phyloP scores from a whole-genome alignment of 1,140 invertebrate genomes.

The Anastatus disparis region DNA sequence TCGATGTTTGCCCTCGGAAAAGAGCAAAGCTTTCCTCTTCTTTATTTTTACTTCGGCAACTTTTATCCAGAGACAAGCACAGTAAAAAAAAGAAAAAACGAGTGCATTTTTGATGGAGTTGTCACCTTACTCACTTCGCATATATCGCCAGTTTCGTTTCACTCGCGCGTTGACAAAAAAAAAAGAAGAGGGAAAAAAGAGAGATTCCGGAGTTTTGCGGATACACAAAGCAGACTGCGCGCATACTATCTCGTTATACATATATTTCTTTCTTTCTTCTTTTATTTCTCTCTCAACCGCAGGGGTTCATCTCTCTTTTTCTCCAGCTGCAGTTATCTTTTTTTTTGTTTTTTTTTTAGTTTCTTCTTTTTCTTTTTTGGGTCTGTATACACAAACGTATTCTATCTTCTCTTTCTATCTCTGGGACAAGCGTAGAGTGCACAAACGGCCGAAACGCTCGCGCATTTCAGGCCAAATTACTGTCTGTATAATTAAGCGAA shows the following conservation, averaged over 20 bases:
- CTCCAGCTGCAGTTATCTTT: too few species aligned
- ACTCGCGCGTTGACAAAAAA: not conserved
- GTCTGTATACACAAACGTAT: too few species aligned
- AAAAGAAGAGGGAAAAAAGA: not conserved
- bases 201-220: not conserved
- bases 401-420: not conserved
- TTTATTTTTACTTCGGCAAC: too few species aligned
- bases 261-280: too few species aligned
- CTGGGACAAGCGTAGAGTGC: too few species aligned
- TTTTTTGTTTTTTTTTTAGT: not conserved
- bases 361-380: not conserved
- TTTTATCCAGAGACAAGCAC: too few species aligned
- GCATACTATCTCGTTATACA: too few species aligned
- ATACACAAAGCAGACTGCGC: not conserved
- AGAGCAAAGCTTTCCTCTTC: conserved; percentile 27
- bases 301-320: too few species aligned
- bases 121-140: not conserved
- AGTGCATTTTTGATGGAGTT: not conserved
- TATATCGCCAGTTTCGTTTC: too few species aligned
- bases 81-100: not conserved
- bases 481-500: conserved; percentile 15
- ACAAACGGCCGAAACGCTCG: not conserved
- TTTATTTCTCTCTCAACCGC: too few species aligned
- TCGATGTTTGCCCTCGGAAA: conserved; percentile 28
- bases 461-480: conserved; percentile 3